A percentile compares a stretch with the other conserved stretches of the same genome.
Evolutionary conservation across 2,888 invertebrate species (phyloP).

Genomic region (Unio pictorum): DNA sequence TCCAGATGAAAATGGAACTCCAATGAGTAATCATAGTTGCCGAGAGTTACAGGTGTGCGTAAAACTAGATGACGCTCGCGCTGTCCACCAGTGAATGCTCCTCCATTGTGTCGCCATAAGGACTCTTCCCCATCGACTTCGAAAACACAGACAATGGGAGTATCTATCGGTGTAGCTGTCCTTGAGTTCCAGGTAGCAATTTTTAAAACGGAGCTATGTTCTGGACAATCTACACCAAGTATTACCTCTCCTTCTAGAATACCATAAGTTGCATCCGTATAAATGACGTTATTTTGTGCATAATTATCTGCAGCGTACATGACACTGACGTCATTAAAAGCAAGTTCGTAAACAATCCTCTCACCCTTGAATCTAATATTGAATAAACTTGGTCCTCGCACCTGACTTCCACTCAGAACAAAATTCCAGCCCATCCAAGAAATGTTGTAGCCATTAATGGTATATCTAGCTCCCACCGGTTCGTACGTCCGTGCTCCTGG

Average conservation of each 20-base stretch:
- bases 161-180: background rate
- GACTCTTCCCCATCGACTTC: slow-evolving; percentile 44
- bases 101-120: slow-evolving; percentile 34
- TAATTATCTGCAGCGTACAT: slow-evolving; percentile 41
- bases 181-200: slow-evolving; percentile 17
- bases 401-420: slow-evolving; percentile 31
- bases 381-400: slow-evolving; percentile 36
- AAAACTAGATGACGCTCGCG: slow-evolving; percentile 36
- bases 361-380: slow-evolving; percentile 43
- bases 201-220: slow-evolving; percentile 32
- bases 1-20: slow-evolving; percentile 41
- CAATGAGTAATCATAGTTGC: slow-evolving; percentile 49
- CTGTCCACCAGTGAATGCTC: slow-evolving; percentile 21
- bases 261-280: slow-evolving; percentile 36
- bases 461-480: slow-evolving; percentile 44
- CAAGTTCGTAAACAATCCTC: slow-evolving; percentile 52
- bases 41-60: slow-evolving; percentile 38
- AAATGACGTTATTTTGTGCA: slow-evolving; percentile 29
- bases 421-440: slow-evolving; percentile 56
- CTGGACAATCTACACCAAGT: slow-evolving; percentile 49
- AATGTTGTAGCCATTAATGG: slow-evolving; percentile 36
- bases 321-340: slow-evolving; percentile 43
- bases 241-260: slow-evolving; percentile 20
- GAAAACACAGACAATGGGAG: slow-evolving; percentile 41
- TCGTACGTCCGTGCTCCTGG: slow-evolving; percentile 41